Base-by-base conservation (phyloP, 2,888 invertebrate genomes). In the Tortrix viridana region DNA sequence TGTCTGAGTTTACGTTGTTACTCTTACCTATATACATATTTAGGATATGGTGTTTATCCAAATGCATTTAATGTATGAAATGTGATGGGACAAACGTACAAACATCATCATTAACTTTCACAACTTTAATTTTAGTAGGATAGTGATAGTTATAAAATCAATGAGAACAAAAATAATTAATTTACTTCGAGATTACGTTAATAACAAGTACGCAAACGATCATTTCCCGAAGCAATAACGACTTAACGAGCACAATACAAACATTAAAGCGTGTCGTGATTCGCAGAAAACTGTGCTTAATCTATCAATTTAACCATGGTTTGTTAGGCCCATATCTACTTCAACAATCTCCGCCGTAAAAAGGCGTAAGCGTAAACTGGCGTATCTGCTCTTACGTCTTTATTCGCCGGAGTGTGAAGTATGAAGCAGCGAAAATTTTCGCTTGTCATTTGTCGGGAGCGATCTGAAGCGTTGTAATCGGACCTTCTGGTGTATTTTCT, bases 301-400 rank as follows among this genome's bases (percentile, higher is more conserved):
- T 90, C 89, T 86, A 91, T 90, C 88, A 89, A 86, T 84, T 90
- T 87, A 85, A 79, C 77, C 83, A 90, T 79, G 90, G 88, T 85
- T 90, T 82, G 90, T 90, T 91, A 89, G 82, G 77, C 80, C 72
- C 83, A 79, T 44, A 32, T 37, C 32, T 16, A 32, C 43, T 12
- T 14, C 9, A 23, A n/a, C 46, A 14, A 14, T 14, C 4, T 4
- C n/a, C 26, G 32, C 3, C 9, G 19, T 12, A 23, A 38, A 57
- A 57, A 2, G 46, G 0, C 56, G 22, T 50, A 62, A 38, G 19
- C 26, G 9, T 19, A 20, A 12, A 6, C 9, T 14, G 5, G 5
- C 9, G 6, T 2, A n/a, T 16, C 1, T 7, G 20, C 43, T n/a
- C 43, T 19, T 32, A 57, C 38, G 56, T 1, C 62, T 1, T 52